Evolutionary conservation across 2,888 invertebrate species (phyloP), one percentile per base, ranked within the genome.

Genomic region (Drosophila peninsularis): DNA sequence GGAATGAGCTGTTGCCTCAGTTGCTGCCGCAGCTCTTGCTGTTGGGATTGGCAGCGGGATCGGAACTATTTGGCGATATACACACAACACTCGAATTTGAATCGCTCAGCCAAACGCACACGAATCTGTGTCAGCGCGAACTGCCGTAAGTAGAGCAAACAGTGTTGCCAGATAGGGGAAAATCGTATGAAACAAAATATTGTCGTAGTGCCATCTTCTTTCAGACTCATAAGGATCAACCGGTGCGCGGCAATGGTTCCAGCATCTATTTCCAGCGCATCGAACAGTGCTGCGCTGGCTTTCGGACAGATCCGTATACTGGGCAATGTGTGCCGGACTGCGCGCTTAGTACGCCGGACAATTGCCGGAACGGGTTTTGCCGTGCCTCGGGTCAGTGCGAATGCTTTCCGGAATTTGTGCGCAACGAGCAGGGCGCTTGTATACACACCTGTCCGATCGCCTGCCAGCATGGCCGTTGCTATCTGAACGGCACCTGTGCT

Each of bases 251-350:
- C 93, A 92, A 92, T 64, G 92, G 91, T 4, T 88, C 91, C 9
- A 89, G 71, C 14, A 82, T 90, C 1, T 86, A 79, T 34, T 91
- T 83, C 95, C 96, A 90, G 80, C 94, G 94, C 73, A 94, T 95
- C 72, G 93, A 95, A 56, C 93, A 94, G 17, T 96, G 96, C 88
- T 96, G 96, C 85, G 93, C 94, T 0, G 96, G 96, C 27, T 96
- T 95, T 91, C 92, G 93, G 56, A 93, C 94, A 5, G 94, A 95
- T 81, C 92, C 93, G 1, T 93, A 95, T 90, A 93, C 92, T 7
- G 52, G 66, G 0, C 92, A 72, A 5, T 93, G 93, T 75, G 73
- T 89, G 41, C 93, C 93, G 0, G 84, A 91, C 17, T 94, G 94
- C 75, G 52, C 58, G 0, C 49, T 42, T 9, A 67, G 60, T 4